Base-by-base conservation (phyloP, 2,797 vertebrate species). In the Pangasius djambal region DNA sequence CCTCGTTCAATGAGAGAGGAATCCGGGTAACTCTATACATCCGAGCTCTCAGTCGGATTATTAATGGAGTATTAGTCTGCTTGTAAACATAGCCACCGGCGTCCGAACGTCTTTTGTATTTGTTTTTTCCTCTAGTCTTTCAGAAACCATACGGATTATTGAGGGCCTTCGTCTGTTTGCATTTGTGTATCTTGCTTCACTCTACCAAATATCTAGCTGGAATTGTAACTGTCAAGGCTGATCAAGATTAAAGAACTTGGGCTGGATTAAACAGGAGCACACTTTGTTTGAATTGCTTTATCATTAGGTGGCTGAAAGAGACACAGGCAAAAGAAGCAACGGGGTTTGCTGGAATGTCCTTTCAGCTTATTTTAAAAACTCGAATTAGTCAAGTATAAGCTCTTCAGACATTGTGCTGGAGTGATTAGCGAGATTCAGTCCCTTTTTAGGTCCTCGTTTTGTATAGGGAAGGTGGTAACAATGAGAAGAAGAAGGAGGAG, bases 401-500 rank as follows among this genome's bases (percentile, higher is more conserved):
- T 69, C 70, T 83, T 57, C 85, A 44, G 85, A 67, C 72, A 2
- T 77, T 34, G 57, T 20, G 50, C 77, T 81, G 59, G 74, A 85
- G 57, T n/a, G 31, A 61, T 79, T 69, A 75, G 44, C 48, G 16
- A 48, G 52, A 65, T 50, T 10, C 63, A 22, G 34, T 72, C 65
- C 50, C 20, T 77, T 85, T 84, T 74, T 87, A 55, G 69, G 78
- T 20, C 52, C 70, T 15, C 37, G 31, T 87, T 87, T 85, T 79
- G 57, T 61, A 37, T 40, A 20, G 81, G 81, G 55, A 83, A 59
- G 34, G 63, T n/a, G 65, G 20, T 70, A 87, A 87, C 89, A 89
- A 84, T 89, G 59, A 9, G 37, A 31, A 87, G 90, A 91, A 91
- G 90, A 93, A 61, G 15, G 13, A 10, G 25, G 61, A 16, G 28